Percentiles rank a stretch among this genome's conserved stretches.
phyloP scores from a whole-genome alignment of 23 tunicate genomes.

The Halocynthia roretzi region DNA sequence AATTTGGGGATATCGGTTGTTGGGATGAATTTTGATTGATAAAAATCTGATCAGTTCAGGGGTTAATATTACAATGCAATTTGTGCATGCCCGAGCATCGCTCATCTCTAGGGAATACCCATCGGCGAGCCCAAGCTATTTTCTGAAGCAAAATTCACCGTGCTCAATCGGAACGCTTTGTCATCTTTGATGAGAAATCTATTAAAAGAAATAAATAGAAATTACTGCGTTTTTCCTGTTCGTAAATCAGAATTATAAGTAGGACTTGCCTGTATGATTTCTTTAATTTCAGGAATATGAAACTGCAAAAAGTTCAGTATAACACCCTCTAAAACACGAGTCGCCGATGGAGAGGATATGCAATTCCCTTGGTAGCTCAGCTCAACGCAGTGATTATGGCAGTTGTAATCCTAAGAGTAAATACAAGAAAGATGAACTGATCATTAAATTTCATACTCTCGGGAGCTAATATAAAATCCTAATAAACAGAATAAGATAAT shows the following conservation, averaged over 20 bases:
- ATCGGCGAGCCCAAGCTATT: too few species aligned
- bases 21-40: too few species aligned
- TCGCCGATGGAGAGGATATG: conserved; percentile 20
- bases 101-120: too few species aligned
- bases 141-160: too few species aligned
- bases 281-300: conserved; percentile 26
- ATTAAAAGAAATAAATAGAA: too few species aligned
- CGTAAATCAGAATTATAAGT: not conserved
- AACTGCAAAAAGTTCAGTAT: conserved; percentile 21
- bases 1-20: too few species aligned
- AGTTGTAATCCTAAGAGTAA: conserved; percentile 22
- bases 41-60: too few species aligned
- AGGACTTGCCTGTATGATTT: conserved; percentile 19
- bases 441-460: not conserved
- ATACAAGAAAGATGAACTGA: not conserved
- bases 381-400: conserved; percentile 2
- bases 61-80: too few species aligned
- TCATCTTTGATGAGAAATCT: too few species aligned
- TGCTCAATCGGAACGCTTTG: too few species aligned
- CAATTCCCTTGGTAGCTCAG: conserved; percentile 21
- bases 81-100: too few species aligned
- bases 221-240: not conserved
- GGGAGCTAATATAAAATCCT: not conserved
- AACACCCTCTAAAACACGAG: conserved; percentile 13
- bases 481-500: not conserved